Conservation (phyloP, 2,888 invertebrate genomes). For the Venusia cambrica region DNA sequence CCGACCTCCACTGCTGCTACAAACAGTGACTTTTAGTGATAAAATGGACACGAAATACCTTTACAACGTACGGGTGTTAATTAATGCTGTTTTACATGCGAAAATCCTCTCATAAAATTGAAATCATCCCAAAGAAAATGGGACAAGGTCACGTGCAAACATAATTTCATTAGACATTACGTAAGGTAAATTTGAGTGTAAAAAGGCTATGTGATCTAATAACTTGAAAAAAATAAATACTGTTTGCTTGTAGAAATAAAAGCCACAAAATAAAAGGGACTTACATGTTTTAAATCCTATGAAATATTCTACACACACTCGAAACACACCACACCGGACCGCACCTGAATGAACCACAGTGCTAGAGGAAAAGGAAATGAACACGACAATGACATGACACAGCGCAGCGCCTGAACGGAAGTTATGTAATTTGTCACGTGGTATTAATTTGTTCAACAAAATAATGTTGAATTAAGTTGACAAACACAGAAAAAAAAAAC, state of each 20-base stretch:
- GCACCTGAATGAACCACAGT: constrained; percentile 75
- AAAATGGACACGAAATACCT: no score
- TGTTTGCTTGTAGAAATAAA: neutral
- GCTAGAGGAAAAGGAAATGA: constrained; percentile 74
- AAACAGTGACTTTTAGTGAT: no score
- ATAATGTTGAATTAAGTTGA: no score
- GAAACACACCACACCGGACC: constrained; percentile 69
- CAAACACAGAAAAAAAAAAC: no score
- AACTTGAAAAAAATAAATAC: neutral
- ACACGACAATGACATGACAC: constrained; percentile 46
- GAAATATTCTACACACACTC: constrained; percentile 60
- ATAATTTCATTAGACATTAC: constrained; percentile 69
- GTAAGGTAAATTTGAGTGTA: constrained; percentile 54
- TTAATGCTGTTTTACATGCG: no score
- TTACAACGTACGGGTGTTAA: no score
- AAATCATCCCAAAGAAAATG: constrained; percentile 39
- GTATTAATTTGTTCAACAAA: constrained; percentile 26
- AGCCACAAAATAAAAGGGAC: constrained; percentile 33
- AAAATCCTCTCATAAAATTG: no score
- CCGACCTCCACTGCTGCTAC: no score
- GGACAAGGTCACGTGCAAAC: constrained; percentile 76
- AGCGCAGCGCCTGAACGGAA: constrained; percentile 66
- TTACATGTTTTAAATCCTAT: constrained; percentile 75
- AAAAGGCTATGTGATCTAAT: neutral
- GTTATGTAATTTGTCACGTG: constrained; percentile 65